Base-by-base conservation (phyloP, 37 sponge, comb jelly and placozoan species). In the Halichondria panicea region DNA sequence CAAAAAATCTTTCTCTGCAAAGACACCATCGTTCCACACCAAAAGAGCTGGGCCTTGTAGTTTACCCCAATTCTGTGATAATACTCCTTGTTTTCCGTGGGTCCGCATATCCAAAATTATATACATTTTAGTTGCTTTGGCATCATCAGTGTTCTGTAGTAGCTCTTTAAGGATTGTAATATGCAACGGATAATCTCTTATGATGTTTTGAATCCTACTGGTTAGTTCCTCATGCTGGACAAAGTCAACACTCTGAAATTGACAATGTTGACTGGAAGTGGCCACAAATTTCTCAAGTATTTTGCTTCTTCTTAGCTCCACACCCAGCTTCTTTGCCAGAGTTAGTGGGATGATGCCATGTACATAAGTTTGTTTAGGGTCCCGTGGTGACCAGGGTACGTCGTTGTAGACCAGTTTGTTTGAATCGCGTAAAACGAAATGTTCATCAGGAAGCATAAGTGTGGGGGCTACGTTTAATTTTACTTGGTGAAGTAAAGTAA, bases 101-200 rank as follows among this genome's bases (percentile, higher is more conserved):
- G 38, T 22, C 19, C 79, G n/a, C 45, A 79, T 63, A 46, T 89
- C 91, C 21, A 85, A 42, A 39, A 89, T 68, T 30, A 89, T 37
- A 37, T 57, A 70, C 64, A 89, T 75, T 60, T 72, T 67, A 22
- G 76, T 85, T 41, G 91, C 91, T 37, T 79, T 55, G 1, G 89
- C 89, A 78, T 89, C 89, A 62, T 89, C 89, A 33, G 89, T 84
- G 63, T 89, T 89, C 76, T 89, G 91, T 43, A 89, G 37, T 24
- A 78, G 68, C 27, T 78, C 79, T 68, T 78, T 78, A 38, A 78
- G 58, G 5, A 78, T 37, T 3, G 79, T 78, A 3, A 54, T 43
- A 53, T 78, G 69, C 8, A 66, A 54, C 1, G 79, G 79, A 34
- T 78, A 78, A 31, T 76, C 50, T 48, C 40, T 32, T 28, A 45